These are phyloP conservation scores for Hemicrepidius hirtus DNA, from an alignment of 2,888 invertebrate genomes.

Conservation along the genomic window DNA sequence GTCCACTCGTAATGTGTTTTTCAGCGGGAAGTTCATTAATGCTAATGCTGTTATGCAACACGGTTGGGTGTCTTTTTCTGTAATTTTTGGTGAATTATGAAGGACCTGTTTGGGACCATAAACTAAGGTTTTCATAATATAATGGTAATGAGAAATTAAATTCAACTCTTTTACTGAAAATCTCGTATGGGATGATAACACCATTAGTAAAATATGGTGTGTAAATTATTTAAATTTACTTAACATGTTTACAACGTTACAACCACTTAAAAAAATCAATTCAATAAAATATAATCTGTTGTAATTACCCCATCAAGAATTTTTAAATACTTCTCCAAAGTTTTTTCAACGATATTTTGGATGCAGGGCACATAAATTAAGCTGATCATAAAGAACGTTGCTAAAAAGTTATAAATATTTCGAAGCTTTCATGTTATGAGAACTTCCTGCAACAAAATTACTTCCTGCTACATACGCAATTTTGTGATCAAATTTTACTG, in stretches of 20 bases:
- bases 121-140: slow-evolving; percentile 3
- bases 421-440: neutral
- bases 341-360: no score
- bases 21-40: slow-evolving; percentile 27
- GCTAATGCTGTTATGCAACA: slow-evolving; percentile 30
- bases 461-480: slow-evolving; percentile 29
- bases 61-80: slow-evolving; percentile 18
- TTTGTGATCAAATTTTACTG: slow-evolving; percentile 13
- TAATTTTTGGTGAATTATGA: slow-evolving; percentile 20
- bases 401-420: neutral
- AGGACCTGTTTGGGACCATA: slow-evolving; percentile 2
- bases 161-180: neutral
- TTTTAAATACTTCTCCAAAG: no score
- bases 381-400: no score
- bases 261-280: no score
- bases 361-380: no score
- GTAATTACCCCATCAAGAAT: no score
- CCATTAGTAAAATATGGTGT: neutral
- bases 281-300: no score
- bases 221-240: neutral
- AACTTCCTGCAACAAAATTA: neutral
- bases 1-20: slow-evolving; percentile 27
- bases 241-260: no score
- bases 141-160: slow-evolving; percentile 5
- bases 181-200: no score